These are phyloP conservation scores for Deilephila porcellus DNA, from an alignment of 2,888 invertebrate genomes.

Conservation along the genomic window DNA sequence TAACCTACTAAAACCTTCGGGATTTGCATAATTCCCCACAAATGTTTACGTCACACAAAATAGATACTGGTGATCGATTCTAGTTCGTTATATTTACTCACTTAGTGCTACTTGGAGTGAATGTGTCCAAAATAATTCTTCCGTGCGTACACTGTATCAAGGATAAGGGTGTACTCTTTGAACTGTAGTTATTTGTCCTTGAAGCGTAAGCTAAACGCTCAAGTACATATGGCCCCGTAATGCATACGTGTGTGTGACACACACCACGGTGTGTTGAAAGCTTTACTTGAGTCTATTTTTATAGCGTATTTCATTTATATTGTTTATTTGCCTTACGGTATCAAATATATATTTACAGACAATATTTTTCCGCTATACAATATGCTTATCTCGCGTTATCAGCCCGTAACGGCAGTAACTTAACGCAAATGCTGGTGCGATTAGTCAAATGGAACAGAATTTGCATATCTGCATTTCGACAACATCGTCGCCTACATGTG, in stretches of 20 bases:
- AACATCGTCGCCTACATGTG: constrained; percentile 34
- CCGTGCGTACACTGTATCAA: background rate
- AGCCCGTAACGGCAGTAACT: constrained; percentile 54
- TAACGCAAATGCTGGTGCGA: constrained; percentile 63
- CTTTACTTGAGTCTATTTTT: background rate
- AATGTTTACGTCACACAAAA: background rate
- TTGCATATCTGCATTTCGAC: constrained; percentile 62
- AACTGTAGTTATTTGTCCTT: constrained; percentile 25
- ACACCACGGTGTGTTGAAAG: background rate
- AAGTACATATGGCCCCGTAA: background rate
- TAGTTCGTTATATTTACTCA: background rate
- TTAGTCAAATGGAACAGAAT: constrained; percentile 70
- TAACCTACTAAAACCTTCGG: constrained; percentile 52
- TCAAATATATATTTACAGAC: background rate
- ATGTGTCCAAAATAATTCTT: background rate
- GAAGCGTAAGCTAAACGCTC: background rate
- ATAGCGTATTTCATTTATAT: background rate
- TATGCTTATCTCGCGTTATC: constrained; percentile 63
- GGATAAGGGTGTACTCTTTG: background rate
- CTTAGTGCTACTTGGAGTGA: background rate
- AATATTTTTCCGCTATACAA: background rate
- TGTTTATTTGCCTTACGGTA: background rate
- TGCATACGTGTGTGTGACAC: constrained; percentile 1
- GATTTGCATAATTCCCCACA: constrained; percentile 35
- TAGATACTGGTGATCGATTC: background rate